Base-by-base conservation (phyloP, 2,797 vertebrate genomes). In the Bryconaethiops microstoma region DNA sequence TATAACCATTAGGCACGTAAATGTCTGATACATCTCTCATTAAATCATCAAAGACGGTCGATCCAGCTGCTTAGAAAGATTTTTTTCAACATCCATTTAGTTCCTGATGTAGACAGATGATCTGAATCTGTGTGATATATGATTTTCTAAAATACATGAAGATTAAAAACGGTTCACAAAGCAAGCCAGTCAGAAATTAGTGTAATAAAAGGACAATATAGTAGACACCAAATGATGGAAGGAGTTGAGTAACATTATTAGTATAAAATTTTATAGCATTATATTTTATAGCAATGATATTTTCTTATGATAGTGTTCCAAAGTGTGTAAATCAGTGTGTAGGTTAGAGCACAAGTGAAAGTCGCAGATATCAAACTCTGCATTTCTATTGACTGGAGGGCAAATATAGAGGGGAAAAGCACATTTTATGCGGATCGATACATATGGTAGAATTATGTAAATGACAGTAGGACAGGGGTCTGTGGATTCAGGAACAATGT, bases 101-200 rank as follows among this genome's bases (percentile, higher is more conserved):
- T 45, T 68, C 45, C 39, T 42, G 17, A 42, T 68, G 65, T 21
- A 68, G 19, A 10, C 40, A 2, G 35, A 5, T 14, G 5, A 68
- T 17, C 42, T 21, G 42, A 69, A 25, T 17, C 64, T 6, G 16
- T 67, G 48, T 4, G 39, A 40, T 16, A 29, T 19, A 67, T 39
- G 40, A 67, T 19, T 67, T 67, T 42, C 29, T 29, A 64, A 64
- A 64, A 64, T 35, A 39, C 39, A 67, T 42, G n/a, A 67, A 40
- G 25, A 65, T 65, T 29, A 40, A 52, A 39, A 57, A 19, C 16
- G 19, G 19, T 57, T 57, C 54, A 57, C 54, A 57, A 29, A 29
- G 21, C 25, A 62, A 29, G 25, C 7, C 12, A 62, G 1, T 62
- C 1, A 14, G 23, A 6, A 62, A 25, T 23, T 29, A 5, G 23